Evolutionary conservation across 2,888 invertebrate species (phyloP).

Genomic region (Dinocampus coccinellae): DNA sequence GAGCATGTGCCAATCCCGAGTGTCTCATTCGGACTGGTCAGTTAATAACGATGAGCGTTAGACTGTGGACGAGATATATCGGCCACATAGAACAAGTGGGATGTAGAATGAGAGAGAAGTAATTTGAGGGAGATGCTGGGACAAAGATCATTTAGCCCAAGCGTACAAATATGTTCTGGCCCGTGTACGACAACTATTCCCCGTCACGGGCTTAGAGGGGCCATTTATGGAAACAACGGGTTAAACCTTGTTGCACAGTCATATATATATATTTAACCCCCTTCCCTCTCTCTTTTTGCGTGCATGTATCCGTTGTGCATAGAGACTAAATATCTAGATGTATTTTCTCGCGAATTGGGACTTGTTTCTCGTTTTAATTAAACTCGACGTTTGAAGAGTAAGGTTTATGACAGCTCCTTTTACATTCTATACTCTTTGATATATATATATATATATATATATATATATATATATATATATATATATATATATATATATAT

Average conservation of each 20-base stretch:
- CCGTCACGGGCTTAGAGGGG: slow-evolving; percentile 44
- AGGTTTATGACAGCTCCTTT: slow-evolving; percentile 43
- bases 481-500: slow-evolving; percentile 9
- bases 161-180: slow-evolving; percentile 29
- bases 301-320: slow-evolving; percentile 27
- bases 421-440: slow-evolving; percentile 26
- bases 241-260: slow-evolving; percentile 50
- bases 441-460: too few species aligned
- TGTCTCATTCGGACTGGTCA: slow-evolving; percentile 67
- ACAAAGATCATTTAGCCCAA: not conserved
- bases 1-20: slow-evolving; percentile 55
- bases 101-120: not conserved
- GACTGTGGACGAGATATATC: slow-evolving; percentile 4
- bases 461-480: too few species aligned
- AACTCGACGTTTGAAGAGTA: slow-evolving; percentile 48
- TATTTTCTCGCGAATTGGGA: slow-evolving; percentile 45
- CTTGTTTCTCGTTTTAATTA: slow-evolving; percentile 68
- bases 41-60: slow-evolving; percentile 62
- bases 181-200: slow-evolving; percentile 36
- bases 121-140: too few species aligned
- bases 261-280: slow-evolving; percentile 1
- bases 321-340: slow-evolving; percentile 43
- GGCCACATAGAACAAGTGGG: not conserved
- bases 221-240: slow-evolving; percentile 64
- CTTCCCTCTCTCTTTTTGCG: not conserved